Percentiles rank a stretch among this genome's conserved stretches.
Evolutionary conservation across 2,888 invertebrate genomes (phyloP).

Genomic region (Xestoiulus laeticollis): DNA sequence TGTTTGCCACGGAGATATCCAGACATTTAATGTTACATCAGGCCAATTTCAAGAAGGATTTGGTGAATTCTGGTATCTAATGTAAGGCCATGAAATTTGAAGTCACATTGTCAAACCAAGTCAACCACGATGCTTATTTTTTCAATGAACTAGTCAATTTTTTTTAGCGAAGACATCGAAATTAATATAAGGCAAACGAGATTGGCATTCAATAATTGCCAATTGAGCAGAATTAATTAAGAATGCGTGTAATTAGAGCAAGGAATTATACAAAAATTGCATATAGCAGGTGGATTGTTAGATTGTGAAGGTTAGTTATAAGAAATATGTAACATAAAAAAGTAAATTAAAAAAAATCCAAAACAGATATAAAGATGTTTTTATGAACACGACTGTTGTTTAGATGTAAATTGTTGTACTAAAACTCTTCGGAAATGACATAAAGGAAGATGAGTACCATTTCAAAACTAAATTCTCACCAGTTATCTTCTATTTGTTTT

Average conservation of each 20-base stretch:
- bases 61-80: not conserved
- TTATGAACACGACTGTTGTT: not conserved
- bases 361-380: not conserved
- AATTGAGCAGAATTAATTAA: not conserved
- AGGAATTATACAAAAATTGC: not conserved
- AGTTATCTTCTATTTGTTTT: not conserved
- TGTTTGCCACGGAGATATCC: too few relatives aligned
- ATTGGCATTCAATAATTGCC: not conserved
- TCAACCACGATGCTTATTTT: not conserved
- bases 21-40: too few relatives aligned
- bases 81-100: not conserved
- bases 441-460: not conserved
- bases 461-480: not conserved
- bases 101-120: not conserved
- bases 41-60: too few relatives aligned
- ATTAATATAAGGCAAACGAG: slow-evolving; percentile 15
- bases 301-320: not conserved
- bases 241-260: not conserved
- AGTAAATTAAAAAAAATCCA: not conserved
- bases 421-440: not conserved
- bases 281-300: not conserved
- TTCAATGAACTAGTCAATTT: not conserved
- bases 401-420: not conserved
- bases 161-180: not conserved
- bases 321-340: not conserved